phyloP scores from a whole-genome alignment of 2,888 invertebrate species.

The Camponotus fellah region DNA sequence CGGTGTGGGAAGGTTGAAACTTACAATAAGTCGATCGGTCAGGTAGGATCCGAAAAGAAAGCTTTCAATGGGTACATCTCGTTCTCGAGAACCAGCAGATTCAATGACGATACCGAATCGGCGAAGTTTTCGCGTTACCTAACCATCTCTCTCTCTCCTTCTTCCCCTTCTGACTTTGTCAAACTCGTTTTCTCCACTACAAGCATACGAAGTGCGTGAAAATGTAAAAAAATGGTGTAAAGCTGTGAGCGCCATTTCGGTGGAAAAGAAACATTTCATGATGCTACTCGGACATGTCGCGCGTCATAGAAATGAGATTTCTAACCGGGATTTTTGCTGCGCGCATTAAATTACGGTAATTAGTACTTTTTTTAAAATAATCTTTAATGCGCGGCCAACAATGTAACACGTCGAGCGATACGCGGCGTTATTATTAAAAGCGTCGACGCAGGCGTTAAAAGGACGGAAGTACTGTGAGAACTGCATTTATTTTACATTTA shows the following conservation, averaged over 20 bases:
- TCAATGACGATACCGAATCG: slow-evolving; percentile 70
- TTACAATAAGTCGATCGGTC: slow-evolving; percentile 81
- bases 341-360: slow-evolving; percentile 34
- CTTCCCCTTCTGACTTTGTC: slow-evolving; percentile 37
- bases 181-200: slow-evolving; percentile 68
- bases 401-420: slow-evolving; percentile 14
- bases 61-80: slow-evolving; percentile 79
- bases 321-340: not conserved
- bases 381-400: slow-evolving; percentile 12
- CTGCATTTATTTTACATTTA: slow-evolving; percentile 47
- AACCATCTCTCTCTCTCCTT: slow-evolving; percentile 52
- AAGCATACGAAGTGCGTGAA: slow-evolving; percentile 63
- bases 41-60: slow-evolving; percentile 78
- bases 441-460: slow-evolving; percentile 29
- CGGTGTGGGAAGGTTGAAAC: slow-evolving; percentile 63
- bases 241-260: not conserved
- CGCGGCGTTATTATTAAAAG: slow-evolving; percentile 49
- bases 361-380: slow-evolving; percentile 37
- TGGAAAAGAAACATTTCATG: not conserved
- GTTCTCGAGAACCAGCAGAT: slow-evolving; percentile 72
- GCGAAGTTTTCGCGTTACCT: slow-evolving; percentile 66
- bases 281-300: not conserved
- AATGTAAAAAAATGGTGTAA: not conserved
- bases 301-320: slow-evolving; percentile 26
- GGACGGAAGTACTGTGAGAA: not conserved